These are phyloP conservation scores for Ctenicera cuprea DNA, from an alignment of 2,888 invertebrate genomes.

Conservation along the genomic window DNA sequence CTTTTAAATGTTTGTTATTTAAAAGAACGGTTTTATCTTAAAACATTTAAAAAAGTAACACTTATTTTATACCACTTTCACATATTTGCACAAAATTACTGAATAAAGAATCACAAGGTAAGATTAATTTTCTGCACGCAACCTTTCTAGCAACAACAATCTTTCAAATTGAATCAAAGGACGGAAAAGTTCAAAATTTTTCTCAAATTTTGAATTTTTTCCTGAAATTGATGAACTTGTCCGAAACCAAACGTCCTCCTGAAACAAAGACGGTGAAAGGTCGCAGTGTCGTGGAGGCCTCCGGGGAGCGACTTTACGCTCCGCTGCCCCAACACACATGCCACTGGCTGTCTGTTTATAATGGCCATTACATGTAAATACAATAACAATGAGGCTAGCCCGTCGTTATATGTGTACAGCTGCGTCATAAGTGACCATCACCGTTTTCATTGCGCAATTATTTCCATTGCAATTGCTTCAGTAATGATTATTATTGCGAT, in stretches of 20 bases:
- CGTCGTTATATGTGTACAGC: constrained; percentile 59
- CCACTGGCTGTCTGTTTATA: constrained; percentile 69
- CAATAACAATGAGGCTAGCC: constrained; percentile 65
- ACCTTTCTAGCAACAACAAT: no score
- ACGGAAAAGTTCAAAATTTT: no score
- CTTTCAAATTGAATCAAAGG: no score
- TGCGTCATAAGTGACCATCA: constrained; percentile 51
- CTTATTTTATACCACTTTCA: no score
- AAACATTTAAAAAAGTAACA: no score
- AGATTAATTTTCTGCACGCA: no score
- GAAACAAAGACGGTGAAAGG: constrained; percentile 49
- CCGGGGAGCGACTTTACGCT: constrained; percentile 77
- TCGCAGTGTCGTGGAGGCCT: constrained; percentile 71
- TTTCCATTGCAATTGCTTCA: constrained; percentile 28
- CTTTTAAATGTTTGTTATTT: no score
- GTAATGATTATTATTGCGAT: constrained; percentile 13
- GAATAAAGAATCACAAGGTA: no score
- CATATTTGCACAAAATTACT: no score
- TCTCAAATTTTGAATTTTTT: background rate
- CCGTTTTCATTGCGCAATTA: constrained; percentile 38
- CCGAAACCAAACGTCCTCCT: background rate
- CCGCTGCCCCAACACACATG: constrained; percentile 75
- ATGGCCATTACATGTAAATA: constrained; percentile 70
- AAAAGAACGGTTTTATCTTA: no score
- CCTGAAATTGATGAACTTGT: background rate